Base-by-base conservation (phyloP, 1,140 invertebrate species). In the Danaus plexippus region DNA sequence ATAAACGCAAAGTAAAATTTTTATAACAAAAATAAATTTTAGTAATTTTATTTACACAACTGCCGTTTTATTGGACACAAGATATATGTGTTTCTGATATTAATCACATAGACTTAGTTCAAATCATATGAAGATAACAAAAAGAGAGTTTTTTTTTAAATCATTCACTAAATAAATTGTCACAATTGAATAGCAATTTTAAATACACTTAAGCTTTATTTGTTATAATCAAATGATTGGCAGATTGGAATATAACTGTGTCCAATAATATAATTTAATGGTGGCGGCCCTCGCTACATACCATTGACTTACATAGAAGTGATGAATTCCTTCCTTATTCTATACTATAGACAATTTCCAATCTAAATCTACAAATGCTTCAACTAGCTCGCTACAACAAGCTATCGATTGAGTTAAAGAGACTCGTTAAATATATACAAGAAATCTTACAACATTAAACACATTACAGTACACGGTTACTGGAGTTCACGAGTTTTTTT, bases 281-380 rank as follows among this genome's bases (percentile, higher is more conserved):
- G 45, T 9, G 48, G 50, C 43, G 51, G 54, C 52, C 43, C 41
- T 54, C 46, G 12, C 50, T 44, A 48, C 43, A 50, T 47, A 56
- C 47, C 54, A 60, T 52, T 46, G 52, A 60, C 53, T 53, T 48
- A 53, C 47, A 40, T 54, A 50, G n/a, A 47, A 47, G 48, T 45
- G 43, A 60, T 48, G 22, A 47, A 59, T 45, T 42, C 44, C 22
- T 60, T 11, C 13, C 58, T 60, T 60, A 60, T 41, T 42, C 58
- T 60, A 55, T 62, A 59, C 75, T 81, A 83, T 69, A 69, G 69
- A 77, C 66, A 77, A 72, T 75, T 73, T 73, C 57, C 55, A 59
- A 64, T 77, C 22, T 84, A 80, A 82, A 50, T 75, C 82, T 86
- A 86, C 77, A 84, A 86, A 86, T 86, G 82, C 82, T 84, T 85